A percentile compares a stretch with the other conserved stretches of the same genome.
Conservation (phyloP, 2,113 vertebrate species). For the Thermophis baileyi region DNA sequence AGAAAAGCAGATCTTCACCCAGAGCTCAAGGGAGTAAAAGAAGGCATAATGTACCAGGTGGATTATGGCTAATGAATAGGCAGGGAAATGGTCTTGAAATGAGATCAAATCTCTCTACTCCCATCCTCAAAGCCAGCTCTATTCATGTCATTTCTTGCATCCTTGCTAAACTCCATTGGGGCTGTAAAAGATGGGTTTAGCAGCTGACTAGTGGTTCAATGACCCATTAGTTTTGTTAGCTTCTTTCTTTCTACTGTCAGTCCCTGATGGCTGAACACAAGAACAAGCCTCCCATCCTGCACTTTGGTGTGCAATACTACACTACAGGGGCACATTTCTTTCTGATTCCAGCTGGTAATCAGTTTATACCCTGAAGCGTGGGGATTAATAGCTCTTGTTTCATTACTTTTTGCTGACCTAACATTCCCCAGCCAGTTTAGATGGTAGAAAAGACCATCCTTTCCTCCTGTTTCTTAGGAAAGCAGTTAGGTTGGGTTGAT, state of each 20-base stretch:
- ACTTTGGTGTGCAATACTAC: constrained; percentile 9
- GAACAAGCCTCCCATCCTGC: neutral
- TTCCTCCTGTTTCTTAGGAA: constrained; percentile 6
- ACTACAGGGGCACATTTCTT: constrained; percentile 29
- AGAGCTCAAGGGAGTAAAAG: neutral
- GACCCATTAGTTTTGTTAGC: constrained; percentile 1
- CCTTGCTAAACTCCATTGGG: constrained; percentile 5
- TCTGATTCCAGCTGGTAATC: constrained; percentile 29
- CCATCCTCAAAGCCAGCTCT: neutral
- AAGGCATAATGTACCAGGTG: neutral
- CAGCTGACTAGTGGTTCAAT: neutral
- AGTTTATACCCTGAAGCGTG: constrained; percentile 23
- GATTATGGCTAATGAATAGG: neutral
- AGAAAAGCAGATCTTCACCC: neutral
- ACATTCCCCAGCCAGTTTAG: neutral
- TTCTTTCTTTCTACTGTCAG: neutral
- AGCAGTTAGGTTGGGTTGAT: neutral
- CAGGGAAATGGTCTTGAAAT: neutral
- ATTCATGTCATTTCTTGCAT: neutral
- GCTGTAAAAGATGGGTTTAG: neutral
- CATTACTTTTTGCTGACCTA: constrained; percentile 34
- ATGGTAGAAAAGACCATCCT: neutral
- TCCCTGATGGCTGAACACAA: constrained; percentile 3
- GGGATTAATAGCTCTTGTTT: constrained; percentile 30
- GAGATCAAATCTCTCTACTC: neutral